Percentiles rank a stretch among this genome's conserved stretches.
Evolutionary conservation across 1,140 invertebrate species (phyloP).

Genomic region (Ceratosolen fusciceps): DNA sequence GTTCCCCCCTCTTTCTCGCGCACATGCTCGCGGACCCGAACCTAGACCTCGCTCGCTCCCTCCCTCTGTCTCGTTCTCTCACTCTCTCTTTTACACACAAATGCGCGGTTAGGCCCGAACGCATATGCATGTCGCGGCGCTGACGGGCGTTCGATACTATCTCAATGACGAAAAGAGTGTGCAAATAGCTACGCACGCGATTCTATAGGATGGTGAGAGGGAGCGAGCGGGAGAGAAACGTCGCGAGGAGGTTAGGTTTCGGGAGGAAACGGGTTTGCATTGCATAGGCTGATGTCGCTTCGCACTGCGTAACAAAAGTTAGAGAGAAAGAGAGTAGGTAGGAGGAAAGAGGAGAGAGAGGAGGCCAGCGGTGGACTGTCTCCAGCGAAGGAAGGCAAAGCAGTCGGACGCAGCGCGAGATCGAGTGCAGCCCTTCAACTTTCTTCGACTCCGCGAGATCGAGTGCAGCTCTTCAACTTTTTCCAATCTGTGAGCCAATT

Average conservation of each 20-base stretch:
- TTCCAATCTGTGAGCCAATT: constrained; percentile 39
- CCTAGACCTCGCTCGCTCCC: constrained; percentile 17
- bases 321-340: constrained; percentile 30
- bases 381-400: constrained; percentile 45
- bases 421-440: constrained; percentile 55
- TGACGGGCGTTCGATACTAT: constrained; percentile 46
- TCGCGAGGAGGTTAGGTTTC: constrained; percentile 29
- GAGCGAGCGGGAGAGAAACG: constrained; percentile 44
- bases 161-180: constrained; percentile 50
- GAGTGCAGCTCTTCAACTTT: constrained; percentile 55
- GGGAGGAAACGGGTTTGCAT: constrained; percentile 65
- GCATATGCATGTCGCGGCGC: constrained; percentile 17
- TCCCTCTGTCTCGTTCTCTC: constrained; percentile 6
- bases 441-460: constrained; percentile 42
- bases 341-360: constrained; percentile 34
- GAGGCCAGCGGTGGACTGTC: constrained; percentile 39
- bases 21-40: background rate
- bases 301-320: constrained; percentile 16
- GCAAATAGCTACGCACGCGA: constrained; percentile 48
- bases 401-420: constrained; percentile 50
- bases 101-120: constrained; percentile 13
- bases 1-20: background rate
- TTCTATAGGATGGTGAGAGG: constrained; percentile 42
- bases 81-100: constrained; percentile 1
- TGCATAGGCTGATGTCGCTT: constrained; percentile 48